A percentile compares a stretch with the other conserved stretches of the same genome.
Conservation (phyloP, 2,797 vertebrate species). For the Prionace glauca region DNA sequence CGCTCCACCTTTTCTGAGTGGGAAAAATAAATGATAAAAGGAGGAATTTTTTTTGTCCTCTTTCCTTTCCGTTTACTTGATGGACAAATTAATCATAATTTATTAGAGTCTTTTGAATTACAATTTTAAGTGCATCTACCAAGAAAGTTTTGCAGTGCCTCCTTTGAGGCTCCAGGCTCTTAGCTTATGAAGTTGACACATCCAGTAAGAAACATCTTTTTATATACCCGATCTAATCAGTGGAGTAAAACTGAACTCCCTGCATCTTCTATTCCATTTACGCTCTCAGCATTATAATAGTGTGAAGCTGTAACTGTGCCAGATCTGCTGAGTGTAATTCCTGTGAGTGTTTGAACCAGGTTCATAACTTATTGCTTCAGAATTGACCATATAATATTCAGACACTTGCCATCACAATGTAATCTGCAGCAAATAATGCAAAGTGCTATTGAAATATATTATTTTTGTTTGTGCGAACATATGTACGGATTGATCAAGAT, state of each 20-base stretch:
- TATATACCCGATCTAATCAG: not conserved
- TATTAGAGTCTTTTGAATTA: not conserved
- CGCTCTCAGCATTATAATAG: not conserved
- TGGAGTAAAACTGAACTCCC: constrained; percentile 1
- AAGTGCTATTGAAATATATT: not conserved
- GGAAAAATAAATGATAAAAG: too few species aligned
- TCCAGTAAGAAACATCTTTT: not conserved
- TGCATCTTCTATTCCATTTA: constrained; percentile 6
- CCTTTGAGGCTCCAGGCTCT: not conserved
- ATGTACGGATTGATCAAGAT: not conserved
- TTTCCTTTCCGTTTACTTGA: not conserved
- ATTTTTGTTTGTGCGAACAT: not conserved
- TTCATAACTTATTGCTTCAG: not conserved
- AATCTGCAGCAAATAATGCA: not conserved
- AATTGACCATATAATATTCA: not conserved
- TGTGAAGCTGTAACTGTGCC: not conserved
- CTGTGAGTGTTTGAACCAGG: not conserved
- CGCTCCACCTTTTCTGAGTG: too few species aligned
- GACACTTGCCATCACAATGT: not conserved
- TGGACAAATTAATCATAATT: not conserved
- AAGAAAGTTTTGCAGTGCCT: not conserved
- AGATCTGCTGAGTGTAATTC: constrained; percentile 13
- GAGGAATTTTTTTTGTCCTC: too few species aligned
- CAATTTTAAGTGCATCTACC: not conserved
- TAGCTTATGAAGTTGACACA: constrained; percentile 8